A percentile compares a stretch with the other conserved stretches of the same genome.
Conservation (phyloP, 2,797 vertebrate genomes). For the Taenioides sp. region DNA sequence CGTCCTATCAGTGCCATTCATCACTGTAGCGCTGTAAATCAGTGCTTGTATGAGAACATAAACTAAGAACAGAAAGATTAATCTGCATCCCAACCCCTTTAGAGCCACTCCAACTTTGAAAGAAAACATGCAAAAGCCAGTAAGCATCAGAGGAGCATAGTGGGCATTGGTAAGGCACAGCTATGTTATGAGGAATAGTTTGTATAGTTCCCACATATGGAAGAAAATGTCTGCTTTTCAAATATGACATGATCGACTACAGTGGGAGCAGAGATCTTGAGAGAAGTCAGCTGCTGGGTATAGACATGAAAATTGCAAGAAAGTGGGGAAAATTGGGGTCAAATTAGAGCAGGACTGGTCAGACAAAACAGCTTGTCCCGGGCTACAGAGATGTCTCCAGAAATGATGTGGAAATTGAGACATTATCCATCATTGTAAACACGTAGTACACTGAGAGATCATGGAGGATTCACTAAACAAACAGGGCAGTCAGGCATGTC, state of each 20-base stretch:
- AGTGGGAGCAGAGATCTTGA: conserved; percentile 51
- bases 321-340: conserved; percentile 46
- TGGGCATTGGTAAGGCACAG: conserved; percentile 9
- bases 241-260: conserved; percentile 9
- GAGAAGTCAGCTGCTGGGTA: conserved; percentile 50
- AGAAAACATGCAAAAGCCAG: conserved; percentile 49
- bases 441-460: conserved; percentile 31
- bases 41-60: conserved; percentile 62
- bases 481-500: conserved; percentile 44
- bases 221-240: conserved; percentile 36
- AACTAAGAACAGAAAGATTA: conserved; percentile 62
- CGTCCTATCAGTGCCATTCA: conserved; percentile 63
- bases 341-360: conserved; percentile 56
- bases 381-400: conserved; percentile 20
- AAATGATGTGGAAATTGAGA: conserved; percentile 40
- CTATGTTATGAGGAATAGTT: conserved; percentile 27
- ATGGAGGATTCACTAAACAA: conserved; percentile 59
- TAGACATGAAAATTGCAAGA: conserved; percentile 58
- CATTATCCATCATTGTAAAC: conserved; percentile 42
- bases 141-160: conserved; percentile 15
- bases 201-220: conserved; percentile 49
- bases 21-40: conserved; percentile 68
- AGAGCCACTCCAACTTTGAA: conserved; percentile 34
- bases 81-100: conserved; percentile 50
- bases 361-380: conserved; percentile 49